phyloP scores from a whole-genome alignment of 2,888 invertebrate genomes.

The Panzeria rudis region DNA sequence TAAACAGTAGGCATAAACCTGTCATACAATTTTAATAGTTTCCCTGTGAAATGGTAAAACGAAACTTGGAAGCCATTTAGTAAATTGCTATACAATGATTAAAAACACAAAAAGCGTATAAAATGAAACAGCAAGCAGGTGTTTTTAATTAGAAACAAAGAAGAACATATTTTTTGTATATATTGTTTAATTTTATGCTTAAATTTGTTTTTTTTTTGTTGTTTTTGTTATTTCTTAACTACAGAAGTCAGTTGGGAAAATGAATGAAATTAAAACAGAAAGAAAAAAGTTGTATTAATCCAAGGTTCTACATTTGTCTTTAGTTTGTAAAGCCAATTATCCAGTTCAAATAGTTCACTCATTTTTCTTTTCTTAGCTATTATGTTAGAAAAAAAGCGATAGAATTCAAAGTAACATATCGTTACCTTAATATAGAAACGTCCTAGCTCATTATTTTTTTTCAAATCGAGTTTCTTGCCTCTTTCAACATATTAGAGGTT shows the following conservation, averaged over 20 bases:
- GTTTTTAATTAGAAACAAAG: constrained; percentile 54
- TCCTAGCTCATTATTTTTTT: too few species aligned
- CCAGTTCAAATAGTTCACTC: constrained; percentile 22
- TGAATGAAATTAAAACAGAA: constrained; percentile 22
- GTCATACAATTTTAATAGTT: not conserved
- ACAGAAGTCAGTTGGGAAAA: constrained; percentile 18
- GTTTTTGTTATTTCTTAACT: constrained; percentile 8
- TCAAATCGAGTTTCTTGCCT: too few species aligned
- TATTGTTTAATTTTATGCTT: constrained; percentile 22
- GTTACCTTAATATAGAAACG: too few species aligned
- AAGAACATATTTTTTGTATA: constrained; percentile 6
- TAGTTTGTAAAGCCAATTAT: constrained; percentile 48
- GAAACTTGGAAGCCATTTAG: not conserved
- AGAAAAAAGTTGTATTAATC: constrained; percentile 15
- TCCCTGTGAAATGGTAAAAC: constrained; percentile 10
- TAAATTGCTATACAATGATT: constrained; percentile 38
- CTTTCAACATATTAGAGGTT: too few species aligned
- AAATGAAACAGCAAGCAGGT: constrained; percentile 40
- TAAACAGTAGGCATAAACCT: too few species aligned
- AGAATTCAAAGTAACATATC: too few species aligned
- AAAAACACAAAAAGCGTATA: not conserved
- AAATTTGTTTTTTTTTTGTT: too few species aligned
- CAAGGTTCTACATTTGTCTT: constrained; percentile 19
- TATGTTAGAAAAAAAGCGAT: too few species aligned
- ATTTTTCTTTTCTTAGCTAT: not conserved